A percentile compares a stretch with the other conserved stretches of the same genome.
Evolutionary conservation across 2,888 invertebrate species (phyloP).

Genomic region (Euplagia quadripunctaria): DNA sequence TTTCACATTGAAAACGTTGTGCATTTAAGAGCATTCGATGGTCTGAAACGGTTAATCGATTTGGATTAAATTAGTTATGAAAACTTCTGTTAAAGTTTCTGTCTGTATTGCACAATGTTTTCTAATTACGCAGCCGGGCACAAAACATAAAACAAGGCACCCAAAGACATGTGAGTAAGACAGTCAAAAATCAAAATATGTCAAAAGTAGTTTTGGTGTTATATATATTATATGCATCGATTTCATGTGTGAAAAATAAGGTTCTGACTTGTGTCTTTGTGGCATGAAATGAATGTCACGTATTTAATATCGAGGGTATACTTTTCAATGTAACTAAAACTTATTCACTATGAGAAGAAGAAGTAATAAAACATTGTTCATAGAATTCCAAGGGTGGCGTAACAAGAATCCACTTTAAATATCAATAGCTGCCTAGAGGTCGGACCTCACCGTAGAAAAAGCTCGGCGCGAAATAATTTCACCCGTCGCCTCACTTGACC

Average conservation of each 20-base stretch:
- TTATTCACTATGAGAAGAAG: neutral
- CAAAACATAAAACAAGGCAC: too few relatives aligned
- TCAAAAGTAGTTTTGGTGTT: too few relatives aligned
- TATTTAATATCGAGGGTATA: neutral
- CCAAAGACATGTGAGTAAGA: too few relatives aligned
- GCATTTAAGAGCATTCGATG: too few relatives aligned
- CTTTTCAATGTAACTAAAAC: neutral
- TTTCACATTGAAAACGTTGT: too few relatives aligned
- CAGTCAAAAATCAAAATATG: too few relatives aligned
- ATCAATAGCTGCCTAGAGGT: constrained; percentile 19
- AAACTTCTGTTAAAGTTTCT: too few relatives aligned
- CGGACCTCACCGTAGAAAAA: constrained; percentile 47
- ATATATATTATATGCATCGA: too few relatives aligned
- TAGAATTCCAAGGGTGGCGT: constrained; percentile 11
- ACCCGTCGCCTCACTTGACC: constrained; percentile 63
- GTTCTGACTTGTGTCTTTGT: neutral
- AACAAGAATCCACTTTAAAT: constrained; percentile 33
- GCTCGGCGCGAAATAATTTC: constrained; percentile 58
- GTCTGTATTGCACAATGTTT: too few relatives aligned
- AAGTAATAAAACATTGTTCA: constrained; percentile 13
- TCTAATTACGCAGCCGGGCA: too few relatives aligned
- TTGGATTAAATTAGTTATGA: too few relatives aligned
- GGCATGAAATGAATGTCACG: neutral
- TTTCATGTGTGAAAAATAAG: neutral
- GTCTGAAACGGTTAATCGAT: too few relatives aligned